Base-by-base conservation (phyloP, 2,113 vertebrate genomes). In the Nannobrachium achirus region DNA sequence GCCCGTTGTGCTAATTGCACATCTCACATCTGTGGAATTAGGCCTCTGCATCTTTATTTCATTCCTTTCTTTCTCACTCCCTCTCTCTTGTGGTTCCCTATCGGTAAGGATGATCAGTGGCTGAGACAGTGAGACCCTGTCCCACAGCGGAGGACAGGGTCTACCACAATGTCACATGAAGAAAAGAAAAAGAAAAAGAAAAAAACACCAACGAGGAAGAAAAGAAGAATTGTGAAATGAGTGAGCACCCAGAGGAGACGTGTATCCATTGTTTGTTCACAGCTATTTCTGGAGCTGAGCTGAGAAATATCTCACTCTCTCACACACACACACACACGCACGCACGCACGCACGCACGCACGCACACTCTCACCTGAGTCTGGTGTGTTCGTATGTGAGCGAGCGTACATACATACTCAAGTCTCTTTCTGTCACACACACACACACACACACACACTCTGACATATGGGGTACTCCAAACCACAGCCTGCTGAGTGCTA, bases 331-430 rank as follows among this genome's bases (percentile, higher is more conserved):
- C 46, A 16, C 56, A n/a, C 15, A 42, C 63, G 66, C 59, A 49
- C 59, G 42, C 58, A 65, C 62, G 56, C 73, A 75, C 48, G 7
- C 44, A 25, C 20, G 16, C 56, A 58, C 56, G 18, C 50, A 52
- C 50, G 18, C 50, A 52, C n/a, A 15, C 11, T n/a, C 46, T 11
- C 25, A 33, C 25, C 25, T 33, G 25, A 33, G 25, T 5, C 25
- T 33, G 25, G 25, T 2, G 20, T 44, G 57, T 45, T 16, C 10
- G 25, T 13, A 50, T 50, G 48, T 9, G 48, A 50, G 48, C 25
- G 6, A 33, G 25, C 25, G 2, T 33, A 33, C 25, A 33, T 2
- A 33, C 25, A 33, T 2, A 33, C 25, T 33, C 1, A 33, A 33
- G 25, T 33, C 25, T 3, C 25, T 33, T 33, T 33, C 25, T 5